A percentile compares a stretch with the other conserved stretches of the same genome.
Evolutionary conservation across 2,888 invertebrate species (phyloP).

Genomic region (Papilio elwesi): DNA sequence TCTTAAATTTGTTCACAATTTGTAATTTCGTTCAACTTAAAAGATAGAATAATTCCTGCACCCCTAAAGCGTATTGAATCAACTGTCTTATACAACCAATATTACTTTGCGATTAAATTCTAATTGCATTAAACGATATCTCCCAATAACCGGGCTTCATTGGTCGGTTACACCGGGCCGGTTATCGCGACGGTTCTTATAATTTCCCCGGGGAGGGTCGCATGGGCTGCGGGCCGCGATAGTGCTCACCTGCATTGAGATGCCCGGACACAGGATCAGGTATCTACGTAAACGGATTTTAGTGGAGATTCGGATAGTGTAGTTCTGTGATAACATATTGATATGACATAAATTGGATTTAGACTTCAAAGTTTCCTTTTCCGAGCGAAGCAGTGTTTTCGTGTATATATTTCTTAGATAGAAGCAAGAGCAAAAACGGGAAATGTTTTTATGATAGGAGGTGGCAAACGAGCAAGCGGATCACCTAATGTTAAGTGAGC

Average conservation of each 20-base stretch:
- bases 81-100: too few species aligned
- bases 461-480: too few species aligned
- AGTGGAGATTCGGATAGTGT: background rate
- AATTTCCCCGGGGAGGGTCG: conserved; percentile 37
- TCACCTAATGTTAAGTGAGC: too few species aligned
- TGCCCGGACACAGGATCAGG: background rate
- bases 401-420: background rate
- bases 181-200: conserved; percentile 22
- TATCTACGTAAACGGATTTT: background rate
- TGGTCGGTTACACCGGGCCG: conserved; percentile 4
- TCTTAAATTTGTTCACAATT: too few species aligned
- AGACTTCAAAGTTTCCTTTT: background rate
- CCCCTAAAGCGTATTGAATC: too few species aligned
- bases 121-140: conserved; percentile 17
- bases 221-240: background rate
- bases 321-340: background rate
- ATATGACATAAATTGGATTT: background rate
- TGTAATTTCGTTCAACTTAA: too few species aligned
- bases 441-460: too few species aligned
- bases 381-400: too few species aligned
- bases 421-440: too few species aligned
- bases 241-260: conserved; percentile 12
- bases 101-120: background rate
- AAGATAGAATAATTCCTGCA: too few species aligned
- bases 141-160: conserved; percentile 7